These are phyloP conservation scores for Chinchilla lanigera DNA, from an alignment of 2,113 vertebrate species.

Conservation along the genomic window DNA sequence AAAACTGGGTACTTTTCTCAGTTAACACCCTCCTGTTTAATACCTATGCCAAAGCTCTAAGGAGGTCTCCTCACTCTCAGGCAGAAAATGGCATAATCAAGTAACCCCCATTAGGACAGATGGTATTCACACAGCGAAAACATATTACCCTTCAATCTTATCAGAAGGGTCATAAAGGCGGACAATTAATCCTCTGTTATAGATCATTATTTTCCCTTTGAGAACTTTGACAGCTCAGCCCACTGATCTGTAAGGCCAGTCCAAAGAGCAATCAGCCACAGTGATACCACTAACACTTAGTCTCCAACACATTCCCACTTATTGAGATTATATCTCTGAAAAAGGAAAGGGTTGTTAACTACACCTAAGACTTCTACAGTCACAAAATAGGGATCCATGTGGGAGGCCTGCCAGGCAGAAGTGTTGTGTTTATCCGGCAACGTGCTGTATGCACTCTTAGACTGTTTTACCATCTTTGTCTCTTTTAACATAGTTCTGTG, in stretches of 20 bases:
- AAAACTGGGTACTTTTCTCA: neutral
- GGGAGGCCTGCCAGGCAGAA: neutral
- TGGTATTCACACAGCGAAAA: slow-evolving; percentile 56
- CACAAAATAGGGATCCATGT: neutral
- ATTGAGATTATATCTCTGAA: neutral
- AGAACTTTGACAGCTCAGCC: slow-evolving; percentile 75
- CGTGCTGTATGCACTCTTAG: neutral
- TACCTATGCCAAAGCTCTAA: neutral
- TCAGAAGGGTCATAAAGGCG: slow-evolving; percentile 66
- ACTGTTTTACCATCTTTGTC: neutral
- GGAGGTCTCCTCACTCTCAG: neutral
- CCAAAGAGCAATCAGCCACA: slow-evolving; percentile 44
- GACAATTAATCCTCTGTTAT: slow-evolving; percentile 60
- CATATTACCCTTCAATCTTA: slow-evolving; percentile 64
- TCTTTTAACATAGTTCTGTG: neutral
- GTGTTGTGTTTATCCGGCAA: neutral
- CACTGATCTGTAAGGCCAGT: slow-evolving; percentile 9
- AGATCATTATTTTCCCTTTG: slow-evolving; percentile 65
- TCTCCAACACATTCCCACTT: neutral
- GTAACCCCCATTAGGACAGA: slow-evolving; percentile 55
- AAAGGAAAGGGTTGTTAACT: neutral
- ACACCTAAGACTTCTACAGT: neutral
- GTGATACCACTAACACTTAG: neutral
- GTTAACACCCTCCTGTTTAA: neutral
- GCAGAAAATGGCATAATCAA: slow-evolving; percentile 43